phyloP scores from a whole-genome alignment of 2,113 vertebrate species.

The Aythya baeri region DNA sequence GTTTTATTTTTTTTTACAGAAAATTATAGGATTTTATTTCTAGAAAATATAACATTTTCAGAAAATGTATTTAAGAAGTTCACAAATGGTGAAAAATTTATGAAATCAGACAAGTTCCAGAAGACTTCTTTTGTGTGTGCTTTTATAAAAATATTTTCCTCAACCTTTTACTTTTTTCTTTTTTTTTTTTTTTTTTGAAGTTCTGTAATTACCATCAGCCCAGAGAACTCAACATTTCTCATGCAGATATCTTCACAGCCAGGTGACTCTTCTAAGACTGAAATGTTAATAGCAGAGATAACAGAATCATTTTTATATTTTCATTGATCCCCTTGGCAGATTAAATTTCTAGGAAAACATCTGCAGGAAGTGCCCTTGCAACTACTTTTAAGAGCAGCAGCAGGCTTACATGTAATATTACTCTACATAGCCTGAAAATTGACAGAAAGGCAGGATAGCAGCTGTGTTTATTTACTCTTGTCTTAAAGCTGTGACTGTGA shows the following conservation, averaged over 20 bases:
- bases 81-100: background rate
- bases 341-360: background rate
- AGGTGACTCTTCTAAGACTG: background rate
- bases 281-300: slow-evolving; percentile 5
- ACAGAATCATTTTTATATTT: background rate
- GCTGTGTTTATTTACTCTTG: background rate
- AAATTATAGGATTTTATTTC: background rate
- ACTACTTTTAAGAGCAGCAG: background rate
- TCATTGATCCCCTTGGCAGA: background rate
- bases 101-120: background rate
- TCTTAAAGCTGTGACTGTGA: background rate
- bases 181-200: background rate
- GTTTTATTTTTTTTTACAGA: background rate
- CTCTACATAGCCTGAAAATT: background rate
- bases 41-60: background rate
- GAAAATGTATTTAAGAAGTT: background rate
- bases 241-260: background rate
- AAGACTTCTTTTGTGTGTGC: background rate
- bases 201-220: background rate
- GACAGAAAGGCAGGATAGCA: background rate
- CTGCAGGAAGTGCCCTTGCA: background rate
- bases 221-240: background rate
- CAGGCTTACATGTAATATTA: background rate
- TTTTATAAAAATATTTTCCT: background rate
- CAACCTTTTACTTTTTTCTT: background rate